phyloP scores from a whole-genome alignment of 2,113 vertebrate genomes.

The Jaculus jaculus region DNA sequence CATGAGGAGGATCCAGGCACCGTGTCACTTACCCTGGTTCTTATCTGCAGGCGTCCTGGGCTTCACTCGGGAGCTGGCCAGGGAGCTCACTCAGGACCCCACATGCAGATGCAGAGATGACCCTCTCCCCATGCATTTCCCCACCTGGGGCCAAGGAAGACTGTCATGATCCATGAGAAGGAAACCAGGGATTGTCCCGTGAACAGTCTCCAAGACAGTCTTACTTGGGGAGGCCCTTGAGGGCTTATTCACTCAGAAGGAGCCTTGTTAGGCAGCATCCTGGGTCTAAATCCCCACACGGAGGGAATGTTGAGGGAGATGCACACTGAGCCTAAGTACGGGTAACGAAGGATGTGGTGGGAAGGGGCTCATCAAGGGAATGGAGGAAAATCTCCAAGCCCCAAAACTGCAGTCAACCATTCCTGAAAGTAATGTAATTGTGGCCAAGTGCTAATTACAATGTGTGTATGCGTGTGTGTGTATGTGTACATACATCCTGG shows the following conservation, averaged over 20 bases:
- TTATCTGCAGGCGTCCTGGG: fast-evolving
- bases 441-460: neutral
- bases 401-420: neutral
- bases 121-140: no score
- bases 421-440: neutral
- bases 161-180: neutral
- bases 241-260: neutral
- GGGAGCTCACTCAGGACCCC: neutral
- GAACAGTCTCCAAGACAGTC: neutral
- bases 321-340: fast-evolving
- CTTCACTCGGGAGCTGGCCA: fast-evolving
- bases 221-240: no score
- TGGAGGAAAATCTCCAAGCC: fast-evolving
- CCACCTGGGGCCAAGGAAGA: neutral
- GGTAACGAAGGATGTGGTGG: fast-evolving
- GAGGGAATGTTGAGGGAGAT: neutral
- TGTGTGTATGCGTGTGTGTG: neutral
- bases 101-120: fast-evolving
- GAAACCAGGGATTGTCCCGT: no score
- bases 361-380: fast-evolving
- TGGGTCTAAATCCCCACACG: fast-evolving
- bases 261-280: neutral
- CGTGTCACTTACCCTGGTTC: fast-evolving
- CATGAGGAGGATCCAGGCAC: fast-evolving
- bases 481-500: fast-evolving